Conservation (phyloP, 2,888 invertebrate species). For the Alentia gelatinosa region DNA sequence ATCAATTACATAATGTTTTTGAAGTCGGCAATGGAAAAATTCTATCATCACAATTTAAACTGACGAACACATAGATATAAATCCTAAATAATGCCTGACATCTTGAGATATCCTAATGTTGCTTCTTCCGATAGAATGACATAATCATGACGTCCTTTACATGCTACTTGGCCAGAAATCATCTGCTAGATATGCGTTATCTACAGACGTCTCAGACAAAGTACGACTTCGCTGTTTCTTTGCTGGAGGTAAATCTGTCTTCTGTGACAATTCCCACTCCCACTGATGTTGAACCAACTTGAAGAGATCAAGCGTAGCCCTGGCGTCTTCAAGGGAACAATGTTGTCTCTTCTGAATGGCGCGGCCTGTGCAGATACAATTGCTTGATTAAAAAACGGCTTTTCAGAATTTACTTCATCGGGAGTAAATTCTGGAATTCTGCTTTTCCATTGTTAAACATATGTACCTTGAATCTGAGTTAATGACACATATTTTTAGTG, state of each 20-base stretch:
- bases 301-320: constrained; percentile 72
- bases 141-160: too few species aligned
- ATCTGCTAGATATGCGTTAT: background rate
- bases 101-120: too few species aligned
- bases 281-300: constrained; percentile 69
- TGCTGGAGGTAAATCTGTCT: constrained; percentile 69
- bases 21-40: background rate
- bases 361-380: constrained; percentile 66
- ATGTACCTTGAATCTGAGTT: too few species aligned
- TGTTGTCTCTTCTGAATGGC: constrained; percentile 71
- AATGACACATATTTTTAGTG: too few species aligned
- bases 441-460: too few species aligned
- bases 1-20: background rate
- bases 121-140: too few species aligned
- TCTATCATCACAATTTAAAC: background rate
- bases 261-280: constrained; percentile 63
- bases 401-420: too few species aligned
- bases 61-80: too few species aligned
- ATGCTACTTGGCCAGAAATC: constrained; percentile 31
- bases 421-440: too few species aligned
- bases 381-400: too few species aligned
- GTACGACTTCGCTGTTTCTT: background rate
- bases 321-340: constrained; percentile 75
- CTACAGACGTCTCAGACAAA: background rate
- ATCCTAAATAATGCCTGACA: too few species aligned